Evolutionary conservation across 2,797 vertebrate genomes (phyloP).

Genomic region (Acrossocheilus wenchowensis): DNA sequence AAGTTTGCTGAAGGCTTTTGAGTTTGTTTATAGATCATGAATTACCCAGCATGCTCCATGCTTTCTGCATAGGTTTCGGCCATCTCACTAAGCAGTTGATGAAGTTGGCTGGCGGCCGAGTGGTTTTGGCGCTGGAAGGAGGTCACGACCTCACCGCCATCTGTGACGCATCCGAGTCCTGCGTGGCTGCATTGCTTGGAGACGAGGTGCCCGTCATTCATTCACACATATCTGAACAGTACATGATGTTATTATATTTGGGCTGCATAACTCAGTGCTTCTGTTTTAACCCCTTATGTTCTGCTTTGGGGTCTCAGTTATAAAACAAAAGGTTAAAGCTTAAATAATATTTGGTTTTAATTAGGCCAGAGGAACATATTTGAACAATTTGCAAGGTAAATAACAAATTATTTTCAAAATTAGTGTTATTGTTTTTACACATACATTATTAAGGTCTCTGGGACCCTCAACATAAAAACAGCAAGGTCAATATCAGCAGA

Average conservation of each 20-base stretch:
- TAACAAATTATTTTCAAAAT: neutral
- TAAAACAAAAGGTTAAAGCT: neutral
- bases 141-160: constrained; percentile 92
- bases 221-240: constrained; percentile 16
- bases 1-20: neutral
- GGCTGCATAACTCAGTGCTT: neutral
- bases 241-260: neutral
- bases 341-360: neutral
- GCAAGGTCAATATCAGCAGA: neutral
- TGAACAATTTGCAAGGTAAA: neutral
- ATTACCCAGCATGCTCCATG: constrained; percentile 39
- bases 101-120: constrained; percentile 89
- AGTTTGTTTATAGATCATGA: constrained; percentile 11
- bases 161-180: constrained; percentile 94
- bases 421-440: neutral
- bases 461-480: neutral
- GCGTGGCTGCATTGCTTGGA: constrained; percentile 89
- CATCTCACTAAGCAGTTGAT: constrained; percentile 94
- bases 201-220: constrained; percentile 79
- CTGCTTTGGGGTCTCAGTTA: too few relatives aligned
- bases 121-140: constrained; percentile 93
- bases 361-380: neutral
- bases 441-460: neutral
- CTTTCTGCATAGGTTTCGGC: constrained; percentile 84
- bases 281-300: neutral